Base-by-base conservation (phyloP, 2,888 invertebrate genomes). In the Tineola bisselliella region DNA sequence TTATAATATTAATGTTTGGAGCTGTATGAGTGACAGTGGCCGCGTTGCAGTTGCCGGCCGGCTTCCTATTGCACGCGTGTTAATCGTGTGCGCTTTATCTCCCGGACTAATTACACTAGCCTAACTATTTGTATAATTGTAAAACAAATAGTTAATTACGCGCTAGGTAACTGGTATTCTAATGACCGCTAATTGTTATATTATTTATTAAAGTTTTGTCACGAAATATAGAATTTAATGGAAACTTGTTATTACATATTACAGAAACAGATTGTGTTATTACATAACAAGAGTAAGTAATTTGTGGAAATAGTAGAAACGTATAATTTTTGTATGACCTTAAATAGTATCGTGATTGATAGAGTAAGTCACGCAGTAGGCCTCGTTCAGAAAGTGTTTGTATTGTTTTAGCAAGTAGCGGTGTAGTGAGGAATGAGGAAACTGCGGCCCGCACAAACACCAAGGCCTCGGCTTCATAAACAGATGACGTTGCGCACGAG, bases 401-500 rank as follows among this genome's bases (percentile, higher is more conserved):
- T 48, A 48, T 48, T 8, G 48, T 48, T 17, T 18, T 54, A 54
- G 15, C 48, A 25, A 54, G 33, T 15, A n/a, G 58, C 19, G 17
- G 33, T 13, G 17, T 25, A 25, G 25, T 25, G 43, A 58, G 73
- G 75, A 75, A 78, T 69, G 71, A 80, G 77, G 80, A 79, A 79
- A 72, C 65, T 73, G 73, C 75, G 70, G 70, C 70, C 70, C 25
- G 73, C 74, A 71, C 59, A 30, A 59, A 44, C 59, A 44, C 17
- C 44, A 31, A 60, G 61, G 64, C 65, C 62, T 62, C 61, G 63
- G 62, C 64, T 64, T 71, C 76, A 64, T 77, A 78, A 75, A 70
- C 75, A 72, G 60, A 69, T 83, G 82, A 83, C 82, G 82, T 80
- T 66, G 72, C 73, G 71, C 73, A 74, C 75, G 71, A 75, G 74